Evolutionary conservation across 1,140 invertebrate species (phyloP), one percentile per base, ranked within the genome.

Genomic region (Bombus balteatus): DNA sequence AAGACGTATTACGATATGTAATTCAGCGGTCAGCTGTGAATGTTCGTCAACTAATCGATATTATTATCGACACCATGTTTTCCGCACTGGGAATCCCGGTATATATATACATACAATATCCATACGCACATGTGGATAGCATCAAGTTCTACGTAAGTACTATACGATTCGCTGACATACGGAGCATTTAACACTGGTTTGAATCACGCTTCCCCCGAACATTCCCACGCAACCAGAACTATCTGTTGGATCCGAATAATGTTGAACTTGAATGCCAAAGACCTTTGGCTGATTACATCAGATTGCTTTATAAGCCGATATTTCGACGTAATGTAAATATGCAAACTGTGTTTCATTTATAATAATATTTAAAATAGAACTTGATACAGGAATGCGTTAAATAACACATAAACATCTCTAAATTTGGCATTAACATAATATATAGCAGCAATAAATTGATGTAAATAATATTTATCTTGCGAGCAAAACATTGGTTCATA

Each of bases 1-100:
- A 70, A 74, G 68, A 86, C 41, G 70, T 53, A 57, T 83, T 89
- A 83, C 18, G 47, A 53, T 22, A 53, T 85, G 73, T 86, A 83
- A 89, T 87, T 91, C 84, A 86, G 62, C 41, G 68, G 59, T 90
- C 66, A 81, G 71, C 79, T 87, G 90, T 86, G 87, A 86, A 86
- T 92, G 87, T 82, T 71, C 57, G 73, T 76, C 82, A 13, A 72
- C 57, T 57, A 91, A 94, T 94, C 93, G 88, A 94, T 94, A 94
- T 88, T 92, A 89, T 92, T 91, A 91, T 93, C 87, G 77, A 70
- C 86, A 80, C 66, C 83, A 85, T 66, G 86, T 77, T 82, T 86
- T 53, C 47, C 47, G 47, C 47, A 53, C 47, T 18, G 47, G 18
- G 47, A 53, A 53, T 53, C 71, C 66, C 76, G 15, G 13, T 39